Conservation (phyloP, 2,888 invertebrate genomes). For the Andrena hattorfiana region DNA sequence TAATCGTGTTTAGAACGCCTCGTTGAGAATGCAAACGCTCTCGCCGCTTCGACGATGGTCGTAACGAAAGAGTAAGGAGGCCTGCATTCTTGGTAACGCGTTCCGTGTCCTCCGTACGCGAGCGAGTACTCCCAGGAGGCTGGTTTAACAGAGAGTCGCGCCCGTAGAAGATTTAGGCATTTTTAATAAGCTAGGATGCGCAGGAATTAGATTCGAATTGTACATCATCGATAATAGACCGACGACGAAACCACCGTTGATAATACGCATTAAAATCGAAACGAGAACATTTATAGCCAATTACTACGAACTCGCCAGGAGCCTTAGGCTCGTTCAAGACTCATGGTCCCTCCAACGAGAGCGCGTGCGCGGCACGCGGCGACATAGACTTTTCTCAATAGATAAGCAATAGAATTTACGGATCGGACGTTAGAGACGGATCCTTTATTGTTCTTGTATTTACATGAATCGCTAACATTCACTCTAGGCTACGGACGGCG, state of each 20-base stretch:
- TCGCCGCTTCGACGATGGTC: neutral
- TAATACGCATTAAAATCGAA: conserved; percentile 49
- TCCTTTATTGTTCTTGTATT: conserved; percentile 66
- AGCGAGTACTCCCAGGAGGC: neutral
- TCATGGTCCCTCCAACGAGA: conserved; percentile 80
- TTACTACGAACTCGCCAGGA: conserved; percentile 76
- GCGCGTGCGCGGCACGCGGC: conserved; percentile 40
- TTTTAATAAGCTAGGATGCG: conserved; percentile 56
- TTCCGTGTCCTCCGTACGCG: neutral
- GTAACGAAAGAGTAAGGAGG: too few relatives aligned
- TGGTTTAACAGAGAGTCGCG: conserved; percentile 25
- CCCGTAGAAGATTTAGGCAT: conserved; percentile 53
- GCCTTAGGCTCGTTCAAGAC: conserved; percentile 77
- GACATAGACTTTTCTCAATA: conserved; percentile 58
- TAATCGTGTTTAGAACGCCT: conserved; percentile 6
- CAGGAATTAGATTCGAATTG: conserved; percentile 49
- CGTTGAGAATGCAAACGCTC: neutral
- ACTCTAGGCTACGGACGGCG: conserved; percentile 30
- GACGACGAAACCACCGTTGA: conserved; percentile 37
- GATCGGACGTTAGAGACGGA: conserved; percentile 50
- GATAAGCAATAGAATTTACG: conserved; percentile 63
- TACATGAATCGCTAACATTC: conserved; percentile 59
- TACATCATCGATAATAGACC: conserved; percentile 51
- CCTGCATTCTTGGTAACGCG: conserved; percentile 3
- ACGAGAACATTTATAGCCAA: conserved; percentile 69